Evolutionary conservation across 2,797 vertebrate genomes (phyloP), one percentile per base, ranked within the genome.

Genomic region (Atherinosoma microstoma): DNA sequence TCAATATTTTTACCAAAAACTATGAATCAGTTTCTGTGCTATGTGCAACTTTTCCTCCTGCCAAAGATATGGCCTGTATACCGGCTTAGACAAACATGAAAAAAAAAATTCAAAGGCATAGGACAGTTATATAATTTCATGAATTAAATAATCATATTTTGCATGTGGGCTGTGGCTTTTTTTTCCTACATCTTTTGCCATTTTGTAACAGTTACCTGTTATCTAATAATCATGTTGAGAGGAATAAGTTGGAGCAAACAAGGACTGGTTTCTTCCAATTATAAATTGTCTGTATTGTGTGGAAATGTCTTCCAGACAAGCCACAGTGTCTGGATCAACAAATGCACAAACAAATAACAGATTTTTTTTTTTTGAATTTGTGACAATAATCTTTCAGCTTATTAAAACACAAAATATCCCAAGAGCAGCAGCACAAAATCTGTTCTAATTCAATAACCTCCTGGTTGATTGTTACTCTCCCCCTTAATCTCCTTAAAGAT

Each of bases 181-280:
- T 71, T 58, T 32, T 5, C 30, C 70, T 77, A 80, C 80, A 83
- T 66, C 58, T 30, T 60, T 78, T 79, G 63, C 76, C 30, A 73
- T 71, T 78, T 45, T 58, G 32, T 67, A 62, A 76, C 64, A 78
- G 57, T 64, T 77, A 58, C 35, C 61, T 58, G 35, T 74, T 72
- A 75, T 49, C 34, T 64, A 67, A 71, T 78, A 79, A 87, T 77
- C 82, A 79, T 81, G 73, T 85, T 78, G 66, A 78, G 51, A 54
- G 57, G 80, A 83, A 89, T 86, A 81, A 87, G 59, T 68, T 84
- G 11, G 64, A 69, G 76, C 67, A 72, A 84, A 87, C 76, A 30
- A 84, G 61, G 66, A 22, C 36, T 60, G 40, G 65, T 67, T 60
- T 54, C 75, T 24, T 13, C 10, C 40, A 68, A 58, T n/a, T 73